Conservation (phyloP, 2,797 vertebrate genomes). For the Lepus townsendii region DNA sequence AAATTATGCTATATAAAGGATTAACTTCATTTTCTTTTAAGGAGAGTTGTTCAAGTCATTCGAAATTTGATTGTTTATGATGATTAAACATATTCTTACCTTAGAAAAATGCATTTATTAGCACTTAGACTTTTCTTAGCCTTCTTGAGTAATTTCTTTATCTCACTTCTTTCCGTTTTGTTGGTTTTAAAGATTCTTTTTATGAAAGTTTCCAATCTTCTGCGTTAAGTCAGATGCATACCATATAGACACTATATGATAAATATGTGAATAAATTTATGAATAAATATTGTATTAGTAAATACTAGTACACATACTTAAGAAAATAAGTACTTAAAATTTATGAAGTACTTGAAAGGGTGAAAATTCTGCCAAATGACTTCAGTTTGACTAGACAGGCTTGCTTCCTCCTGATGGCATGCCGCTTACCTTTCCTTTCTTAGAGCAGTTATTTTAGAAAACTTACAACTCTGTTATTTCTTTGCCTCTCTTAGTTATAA, state of each 20-base stretch:
- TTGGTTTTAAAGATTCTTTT: slow-evolving; percentile 37
- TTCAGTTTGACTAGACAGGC: not conserved
- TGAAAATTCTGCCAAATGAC: not conserved
- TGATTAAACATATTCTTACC: not conserved
- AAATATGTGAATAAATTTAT: slow-evolving; percentile 21
- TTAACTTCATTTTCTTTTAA: not conserved
- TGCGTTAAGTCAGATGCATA: not conserved
- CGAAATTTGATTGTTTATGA: not conserved
- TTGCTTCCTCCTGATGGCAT: not conserved
- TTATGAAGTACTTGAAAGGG: not conserved
- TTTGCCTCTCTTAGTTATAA: not conserved
- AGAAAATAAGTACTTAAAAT: not conserved
- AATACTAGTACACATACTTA: not conserved
- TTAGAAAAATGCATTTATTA: not conserved
- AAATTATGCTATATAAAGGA: not conserved
- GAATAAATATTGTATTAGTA: not conserved
- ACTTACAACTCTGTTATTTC: not conserved
- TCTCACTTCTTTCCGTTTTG: not conserved
- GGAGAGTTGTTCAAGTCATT: not conserved
- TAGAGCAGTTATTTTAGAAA: slow-evolving; percentile 13
- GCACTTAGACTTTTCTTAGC: not conserved
- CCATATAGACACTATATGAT: not conserved
- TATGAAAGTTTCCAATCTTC: not conserved
- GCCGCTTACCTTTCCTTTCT: not conserved
- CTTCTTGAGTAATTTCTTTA: not conserved